Conservation (phyloP, 2,888 invertebrate genomes). For the Ophion ellenae region DNA sequence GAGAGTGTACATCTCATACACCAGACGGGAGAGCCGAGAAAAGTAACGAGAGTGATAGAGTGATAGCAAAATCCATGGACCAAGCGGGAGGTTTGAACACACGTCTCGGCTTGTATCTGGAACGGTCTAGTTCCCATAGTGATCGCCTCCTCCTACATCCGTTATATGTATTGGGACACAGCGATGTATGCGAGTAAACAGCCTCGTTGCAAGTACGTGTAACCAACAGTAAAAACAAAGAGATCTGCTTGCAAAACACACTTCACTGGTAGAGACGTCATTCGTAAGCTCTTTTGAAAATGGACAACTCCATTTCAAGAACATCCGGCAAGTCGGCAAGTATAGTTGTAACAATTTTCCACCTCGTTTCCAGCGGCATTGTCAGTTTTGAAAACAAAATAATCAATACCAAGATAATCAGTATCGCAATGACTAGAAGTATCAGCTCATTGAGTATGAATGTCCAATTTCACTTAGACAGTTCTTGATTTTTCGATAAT, state of each 20-base stretch:
- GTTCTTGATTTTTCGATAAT: not conserved
- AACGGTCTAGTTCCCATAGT: constrained; percentile 75
- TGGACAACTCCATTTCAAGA: too few relatives aligned
- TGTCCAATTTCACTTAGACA: not conserved
- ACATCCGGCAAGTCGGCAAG: too few relatives aligned
- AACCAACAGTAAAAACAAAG: too few relatives aligned
- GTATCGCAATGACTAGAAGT: too few relatives aligned
- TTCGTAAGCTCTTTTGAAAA: too few relatives aligned
- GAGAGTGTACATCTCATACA: constrained; percentile 40
- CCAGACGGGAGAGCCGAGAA: constrained; percentile 25
- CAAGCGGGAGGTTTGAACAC: constrained; percentile 65
- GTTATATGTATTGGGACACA: not conserved
- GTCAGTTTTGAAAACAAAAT: too few relatives aligned
- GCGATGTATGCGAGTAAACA: not conserved
- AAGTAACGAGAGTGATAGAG: constrained; percentile 61
- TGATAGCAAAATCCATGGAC: constrained; percentile 44
- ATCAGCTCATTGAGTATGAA: not conserved
- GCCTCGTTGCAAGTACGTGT: too few relatives aligned
- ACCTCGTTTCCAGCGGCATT: too few relatives aligned
- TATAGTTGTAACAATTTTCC: too few relatives aligned
- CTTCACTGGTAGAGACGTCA: too few relatives aligned
- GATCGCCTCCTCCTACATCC: constrained; percentile 1
- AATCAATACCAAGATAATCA: too few relatives aligned
- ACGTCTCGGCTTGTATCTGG: constrained; percentile 68
- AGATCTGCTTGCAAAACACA: too few relatives aligned